These are phyloP conservation scores for Centropristis striata DNA, from an alignment of 2,113 vertebrate genomes.

Conservation along the genomic window DNA sequence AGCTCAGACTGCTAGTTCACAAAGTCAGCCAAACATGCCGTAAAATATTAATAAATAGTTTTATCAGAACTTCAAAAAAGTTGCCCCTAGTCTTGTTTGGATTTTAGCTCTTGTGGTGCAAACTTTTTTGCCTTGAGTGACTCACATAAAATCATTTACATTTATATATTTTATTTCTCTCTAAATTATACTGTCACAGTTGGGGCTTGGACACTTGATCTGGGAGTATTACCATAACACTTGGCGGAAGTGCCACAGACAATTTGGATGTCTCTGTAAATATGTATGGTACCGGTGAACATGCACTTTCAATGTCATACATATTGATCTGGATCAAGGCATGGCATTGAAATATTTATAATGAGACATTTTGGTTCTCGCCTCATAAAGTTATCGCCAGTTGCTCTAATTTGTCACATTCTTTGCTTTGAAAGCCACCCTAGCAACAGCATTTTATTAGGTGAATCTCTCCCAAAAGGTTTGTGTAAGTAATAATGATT, in stretches of 20 bases:
- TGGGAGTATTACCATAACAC: neutral
- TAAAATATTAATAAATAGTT: constrained; percentile 48
- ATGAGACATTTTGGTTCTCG: neutral
- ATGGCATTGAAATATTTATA: constrained; percentile 24
- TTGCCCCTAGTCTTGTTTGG: constrained; percentile 24
- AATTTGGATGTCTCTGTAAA: constrained; percentile 9
- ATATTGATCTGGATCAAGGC: constrained; percentile 16
- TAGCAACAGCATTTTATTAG: neutral
- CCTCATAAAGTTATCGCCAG: neutral
- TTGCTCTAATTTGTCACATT: constrained; percentile 28
- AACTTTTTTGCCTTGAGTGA: constrained; percentile 21
- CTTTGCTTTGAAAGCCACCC: constrained; percentile 29
- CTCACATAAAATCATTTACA: constrained; percentile 31
- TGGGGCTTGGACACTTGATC: neutral
- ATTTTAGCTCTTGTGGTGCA: constrained; percentile 7
- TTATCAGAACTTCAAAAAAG: constrained; percentile 47
- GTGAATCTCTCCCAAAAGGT: neutral
- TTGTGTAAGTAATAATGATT: neutral
- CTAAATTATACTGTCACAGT: constrained; percentile 1
- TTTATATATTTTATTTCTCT: neutral
- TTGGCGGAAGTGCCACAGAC: neutral
- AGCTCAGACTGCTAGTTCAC: constrained; percentile 24
- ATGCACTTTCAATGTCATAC: neutral
- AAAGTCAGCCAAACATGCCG: constrained; percentile 31
- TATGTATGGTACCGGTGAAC: constrained; percentile 14